Percentiles rank a stretch among this genome's conserved stretches.
Conservation (phyloP, 2,888 invertebrate species). For the Bugulina stolonifera region DNA sequence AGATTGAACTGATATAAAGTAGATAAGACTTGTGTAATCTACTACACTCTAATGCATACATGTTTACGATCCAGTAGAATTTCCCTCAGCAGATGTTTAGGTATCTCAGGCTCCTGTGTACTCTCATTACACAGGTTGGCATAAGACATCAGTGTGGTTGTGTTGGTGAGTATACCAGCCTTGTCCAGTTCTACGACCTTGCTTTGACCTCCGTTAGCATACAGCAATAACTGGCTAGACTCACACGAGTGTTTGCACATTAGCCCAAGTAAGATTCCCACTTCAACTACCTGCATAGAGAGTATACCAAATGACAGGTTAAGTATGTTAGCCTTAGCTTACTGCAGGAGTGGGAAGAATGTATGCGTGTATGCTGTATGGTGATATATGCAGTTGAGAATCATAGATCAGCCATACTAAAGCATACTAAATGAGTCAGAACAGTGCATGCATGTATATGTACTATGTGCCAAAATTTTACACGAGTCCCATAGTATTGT, state of each 20-base stretch:
- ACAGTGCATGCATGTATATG: too few relatives aligned
- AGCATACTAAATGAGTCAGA: too few relatives aligned
- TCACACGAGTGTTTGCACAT: constrained; percentile 55
- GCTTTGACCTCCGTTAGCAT: constrained; percentile 41
- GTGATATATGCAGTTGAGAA: too few relatives aligned
- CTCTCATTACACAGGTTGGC: neutral
- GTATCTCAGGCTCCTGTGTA: constrained; percentile 32
- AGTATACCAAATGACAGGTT: neutral
- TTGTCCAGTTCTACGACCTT: constrained; percentile 41
- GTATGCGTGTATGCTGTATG: too few relatives aligned
- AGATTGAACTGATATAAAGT: too few relatives aligned
- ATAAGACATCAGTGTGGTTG: constrained; percentile 33
- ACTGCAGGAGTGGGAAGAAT: too few relatives aligned
- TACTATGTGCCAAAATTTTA: too few relatives aligned
- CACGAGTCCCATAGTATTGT: too few relatives aligned
- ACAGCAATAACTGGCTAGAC: constrained; percentile 45
- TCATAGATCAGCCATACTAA: too few relatives aligned
- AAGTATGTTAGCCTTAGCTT: too few relatives aligned
- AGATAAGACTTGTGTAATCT: too few relatives aligned
- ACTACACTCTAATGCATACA: too few relatives aligned
- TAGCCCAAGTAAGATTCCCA: constrained; percentile 51
- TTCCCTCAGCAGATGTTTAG: constrained; percentile 36
- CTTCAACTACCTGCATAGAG: constrained; percentile 41
- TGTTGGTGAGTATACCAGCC: constrained; percentile 53
- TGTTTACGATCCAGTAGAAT: constrained; percentile 39